Percentiles rank a stretch among this genome's conserved stretches.
Conservation (phyloP, 2,797 vertebrate genomes). For the Coluber constrictor region DNA sequence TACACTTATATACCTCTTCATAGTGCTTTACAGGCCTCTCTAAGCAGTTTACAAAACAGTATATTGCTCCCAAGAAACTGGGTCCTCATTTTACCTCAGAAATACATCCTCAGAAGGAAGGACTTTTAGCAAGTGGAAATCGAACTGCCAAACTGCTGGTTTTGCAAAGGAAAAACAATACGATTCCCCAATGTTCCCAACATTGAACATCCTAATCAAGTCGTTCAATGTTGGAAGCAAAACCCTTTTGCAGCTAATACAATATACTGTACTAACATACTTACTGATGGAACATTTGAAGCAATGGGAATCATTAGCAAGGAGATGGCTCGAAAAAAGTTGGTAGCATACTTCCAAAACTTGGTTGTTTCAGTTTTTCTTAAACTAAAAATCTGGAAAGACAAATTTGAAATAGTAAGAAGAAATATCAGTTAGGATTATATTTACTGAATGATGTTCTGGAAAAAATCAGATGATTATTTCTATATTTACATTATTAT, state of each 20-base stretch:
- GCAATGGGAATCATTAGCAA: constrained; percentile 88
- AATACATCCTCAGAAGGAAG: neutral
- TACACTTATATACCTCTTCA: neutral
- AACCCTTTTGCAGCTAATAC: neutral
- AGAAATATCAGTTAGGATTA: neutral
- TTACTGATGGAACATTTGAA: constrained; percentile 87
- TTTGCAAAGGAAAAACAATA: neutral
- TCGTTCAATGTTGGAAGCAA: neutral
- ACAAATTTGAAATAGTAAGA: neutral
- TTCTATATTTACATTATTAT: neutral
- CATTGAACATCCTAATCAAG: neutral
- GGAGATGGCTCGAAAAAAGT: constrained; percentile 76
- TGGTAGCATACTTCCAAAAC: constrained; percentile 74
- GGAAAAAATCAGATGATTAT: neutral
- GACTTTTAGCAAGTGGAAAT: neutral
- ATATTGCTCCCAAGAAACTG: neutral
- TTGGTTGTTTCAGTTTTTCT: constrained; percentile 69
- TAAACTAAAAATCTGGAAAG: constrained; percentile 80
- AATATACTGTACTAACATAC: constrained; percentile 30
- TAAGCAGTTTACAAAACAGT: neutral
- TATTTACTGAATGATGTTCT: neutral
- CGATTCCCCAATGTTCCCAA: no score
- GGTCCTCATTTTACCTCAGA: neutral
- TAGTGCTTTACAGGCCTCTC: neutral
- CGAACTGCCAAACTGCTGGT: neutral